Conservation (phyloP, 30 jellyfish, hydroid and myxozoan genomes). For the Phacellophora camtschatica region DNA sequence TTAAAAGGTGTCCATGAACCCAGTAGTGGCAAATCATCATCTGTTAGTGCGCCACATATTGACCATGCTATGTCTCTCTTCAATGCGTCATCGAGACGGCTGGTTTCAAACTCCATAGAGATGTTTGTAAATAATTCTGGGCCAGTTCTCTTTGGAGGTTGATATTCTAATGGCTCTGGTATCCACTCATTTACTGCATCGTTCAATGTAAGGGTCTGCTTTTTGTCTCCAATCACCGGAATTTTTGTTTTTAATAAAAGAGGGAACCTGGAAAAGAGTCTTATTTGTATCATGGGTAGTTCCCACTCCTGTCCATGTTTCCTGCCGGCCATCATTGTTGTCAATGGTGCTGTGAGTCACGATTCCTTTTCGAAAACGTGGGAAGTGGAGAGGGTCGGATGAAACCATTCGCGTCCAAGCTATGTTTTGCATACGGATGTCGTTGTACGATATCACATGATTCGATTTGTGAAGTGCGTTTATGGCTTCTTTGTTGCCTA, state of each 20-base stretch:
- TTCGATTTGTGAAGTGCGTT: slow-evolving; percentile 33
- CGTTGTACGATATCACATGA: slow-evolving; percentile 27
- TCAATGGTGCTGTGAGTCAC: slow-evolving; percentile 25
- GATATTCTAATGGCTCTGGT: not conserved
- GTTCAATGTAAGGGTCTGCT: too few relatives aligned
- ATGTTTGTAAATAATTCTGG: not conserved
- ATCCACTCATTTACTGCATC: not conserved
- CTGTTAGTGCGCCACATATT: slow-evolving; percentile 3
- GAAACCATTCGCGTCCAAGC: slow-evolving; percentile 42
- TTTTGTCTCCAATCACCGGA: too few relatives aligned
- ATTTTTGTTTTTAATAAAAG: too few relatives aligned
- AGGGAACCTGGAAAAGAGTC: slow-evolving; percentile 48
- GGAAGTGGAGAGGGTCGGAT: not conserved
- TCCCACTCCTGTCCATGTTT: slow-evolving; percentile 28
- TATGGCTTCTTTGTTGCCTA: slow-evolving; percentile 25
- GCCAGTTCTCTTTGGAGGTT: slow-evolving; percentile 8
- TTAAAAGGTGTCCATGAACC: slow-evolving; percentile 55
- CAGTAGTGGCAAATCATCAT: slow-evolving; percentile 27
- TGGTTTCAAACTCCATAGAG: not conserved
- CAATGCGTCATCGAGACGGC: slow-evolving; percentile 1
- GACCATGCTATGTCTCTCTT: slow-evolving; percentile 59
- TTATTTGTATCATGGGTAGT: slow-evolving; percentile 55
- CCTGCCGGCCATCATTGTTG: slow-evolving; percentile 60
- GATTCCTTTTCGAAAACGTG: slow-evolving; percentile 38
- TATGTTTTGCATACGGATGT: slow-evolving; percentile 24